Evolutionary conservation across 2,113 vertebrate genomes (phyloP), one percentile per base, ranked within the genome.

Genomic region (Nothocercus julius): DNA sequence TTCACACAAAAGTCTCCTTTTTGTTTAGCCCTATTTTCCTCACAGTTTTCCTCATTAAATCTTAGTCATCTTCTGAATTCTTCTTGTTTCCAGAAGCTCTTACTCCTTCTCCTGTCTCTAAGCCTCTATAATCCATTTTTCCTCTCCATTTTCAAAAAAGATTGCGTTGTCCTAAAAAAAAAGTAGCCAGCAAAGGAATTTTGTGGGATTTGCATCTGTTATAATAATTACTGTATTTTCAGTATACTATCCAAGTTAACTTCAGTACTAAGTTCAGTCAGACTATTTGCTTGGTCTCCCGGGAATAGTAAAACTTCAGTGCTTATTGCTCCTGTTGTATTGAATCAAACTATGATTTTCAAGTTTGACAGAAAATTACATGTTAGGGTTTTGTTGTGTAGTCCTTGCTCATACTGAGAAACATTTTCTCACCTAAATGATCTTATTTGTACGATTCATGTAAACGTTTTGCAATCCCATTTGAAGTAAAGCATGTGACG

Each of bases 71-170:
- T 17, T 87, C n/a, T 87, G 45, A 68, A 42, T 74, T 32, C 4
- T 70, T 69, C 21, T 68, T 80, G 0, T 1, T 78, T 64, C 66
- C 2, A 2, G 42, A 64, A 18, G 11, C 0, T 2, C 3, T 74
- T 22, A 5, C 28, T 8, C 42, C 85, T 88, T 63, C 32, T 90
- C 6, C 11, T 8, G 42, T 53, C 36, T 72, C 8, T 13, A 79
- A 69, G 12, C 0, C 15, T 28, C 42, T 34, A 11, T 21, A 74
- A 78, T 51, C 3, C 21, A 17, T 36, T 88, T 69, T 79, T 22
- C 5, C 6, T 34, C 24, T 74, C 20, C 19, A 6, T n/a, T 38
- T 12, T 10, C 25, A 22, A 45, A 27, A 36, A 66, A 24, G 11
- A 3, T 11, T 32, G 27, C 30, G 11, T 64, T 25, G 6, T n/a